Conservation (phyloP, 2,797 vertebrate species). For the Aplochiton taeniatus region DNA sequence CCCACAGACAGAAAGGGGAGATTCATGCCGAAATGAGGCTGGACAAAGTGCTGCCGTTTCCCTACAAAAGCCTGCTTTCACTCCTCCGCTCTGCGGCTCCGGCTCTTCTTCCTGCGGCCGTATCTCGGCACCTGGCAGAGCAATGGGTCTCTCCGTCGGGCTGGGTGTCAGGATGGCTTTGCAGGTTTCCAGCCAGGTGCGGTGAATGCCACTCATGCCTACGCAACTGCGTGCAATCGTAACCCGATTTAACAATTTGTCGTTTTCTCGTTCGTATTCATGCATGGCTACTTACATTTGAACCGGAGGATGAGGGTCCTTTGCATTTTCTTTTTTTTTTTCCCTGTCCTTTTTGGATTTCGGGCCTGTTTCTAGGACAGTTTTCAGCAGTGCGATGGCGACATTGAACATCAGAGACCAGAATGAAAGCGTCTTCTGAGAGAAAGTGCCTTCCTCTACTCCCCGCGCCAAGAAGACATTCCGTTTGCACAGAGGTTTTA, state of each 20-base stretch:
- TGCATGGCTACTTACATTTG: conserved; percentile 60
- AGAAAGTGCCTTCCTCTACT: conserved; percentile 36
- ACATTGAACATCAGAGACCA: conserved; percentile 62
- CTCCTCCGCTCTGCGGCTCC: too few species aligned
- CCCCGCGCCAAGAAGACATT: conserved; percentile 40
- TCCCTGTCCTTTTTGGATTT: conserved; percentile 44
- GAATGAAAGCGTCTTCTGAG: conserved; percentile 39
- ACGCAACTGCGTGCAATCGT: too few species aligned
- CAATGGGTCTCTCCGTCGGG: too few species aligned
- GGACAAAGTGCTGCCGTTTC: conserved; percentile 39
- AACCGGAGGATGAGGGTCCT: conserved; percentile 55
- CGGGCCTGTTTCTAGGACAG: conserved; percentile 44
- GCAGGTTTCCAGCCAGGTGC: conserved; percentile 34
- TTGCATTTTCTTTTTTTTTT: conserved; percentile 44
- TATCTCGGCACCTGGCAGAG: too few species aligned
- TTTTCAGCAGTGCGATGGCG: conserved; percentile 36
- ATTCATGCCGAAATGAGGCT: conserved; percentile 53
- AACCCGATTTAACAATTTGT: too few species aligned
- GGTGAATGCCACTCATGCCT: conserved; percentile 22
- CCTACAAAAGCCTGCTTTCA: conserved; percentile 40
- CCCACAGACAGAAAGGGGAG: conserved; percentile 50
- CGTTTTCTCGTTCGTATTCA: conserved; percentile 54
- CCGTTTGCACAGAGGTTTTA: conserved; percentile 30
- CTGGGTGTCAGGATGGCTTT: conserved; percentile 33
- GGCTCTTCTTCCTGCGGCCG: too few species aligned